Percentiles rank a stretch among this genome's conserved stretches.
Evolutionary conservation across 2,797 vertebrate species (phyloP).

Genomic region (Rhyacichthys aspro): DNA sequence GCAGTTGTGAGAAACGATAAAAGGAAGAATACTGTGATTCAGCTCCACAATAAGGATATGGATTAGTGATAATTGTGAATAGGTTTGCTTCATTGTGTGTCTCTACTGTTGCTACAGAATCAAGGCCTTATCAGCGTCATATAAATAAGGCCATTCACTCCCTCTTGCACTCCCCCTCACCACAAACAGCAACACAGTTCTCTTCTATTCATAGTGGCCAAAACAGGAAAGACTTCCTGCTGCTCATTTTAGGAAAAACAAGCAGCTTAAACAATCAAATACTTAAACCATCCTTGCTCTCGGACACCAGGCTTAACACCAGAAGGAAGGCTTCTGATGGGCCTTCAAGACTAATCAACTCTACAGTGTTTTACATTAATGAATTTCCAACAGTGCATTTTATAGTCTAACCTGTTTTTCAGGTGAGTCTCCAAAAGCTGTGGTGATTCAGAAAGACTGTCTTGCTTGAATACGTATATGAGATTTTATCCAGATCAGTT

Average conservation of each 20-base stretch:
- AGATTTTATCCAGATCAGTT: too few relatives aligned
- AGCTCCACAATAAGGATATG: slow-evolving; percentile 33
- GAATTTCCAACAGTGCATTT: too few relatives aligned
- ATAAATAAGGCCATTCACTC: neutral
- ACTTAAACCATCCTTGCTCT: slow-evolving; percentile 22
- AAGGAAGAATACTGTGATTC: slow-evolving; percentile 55
- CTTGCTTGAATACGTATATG: too few relatives aligned
- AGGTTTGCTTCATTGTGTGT: neutral
- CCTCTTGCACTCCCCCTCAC: slow-evolving; percentile 13
- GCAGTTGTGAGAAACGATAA: slow-evolving; percentile 65
- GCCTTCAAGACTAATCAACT: neutral
- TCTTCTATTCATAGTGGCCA: slow-evolving; percentile 74
- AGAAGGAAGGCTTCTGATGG: slow-evolving; percentile 11
- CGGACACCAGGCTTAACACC: slow-evolving; percentile 9
- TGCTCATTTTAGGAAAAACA: slow-evolving; percentile 80
- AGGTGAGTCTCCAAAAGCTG: too few relatives aligned
- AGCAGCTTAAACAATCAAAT: slow-evolving; percentile 71
- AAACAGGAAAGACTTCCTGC: slow-evolving; percentile 83
- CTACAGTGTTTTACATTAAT: too few relatives aligned
- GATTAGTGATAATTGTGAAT: slow-evolving; percentile 9
- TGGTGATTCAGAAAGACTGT: too few relatives aligned
- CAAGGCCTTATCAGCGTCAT: neutral
- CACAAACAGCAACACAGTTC: slow-evolving; percentile 35
- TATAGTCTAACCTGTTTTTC: too few relatives aligned
- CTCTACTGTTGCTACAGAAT: slow-evolving; percentile 2